These are phyloP conservation scores for Pogoniulus pusillus DNA, from an alignment of 2,797 vertebrate species.

Conservation along the genomic window DNA sequence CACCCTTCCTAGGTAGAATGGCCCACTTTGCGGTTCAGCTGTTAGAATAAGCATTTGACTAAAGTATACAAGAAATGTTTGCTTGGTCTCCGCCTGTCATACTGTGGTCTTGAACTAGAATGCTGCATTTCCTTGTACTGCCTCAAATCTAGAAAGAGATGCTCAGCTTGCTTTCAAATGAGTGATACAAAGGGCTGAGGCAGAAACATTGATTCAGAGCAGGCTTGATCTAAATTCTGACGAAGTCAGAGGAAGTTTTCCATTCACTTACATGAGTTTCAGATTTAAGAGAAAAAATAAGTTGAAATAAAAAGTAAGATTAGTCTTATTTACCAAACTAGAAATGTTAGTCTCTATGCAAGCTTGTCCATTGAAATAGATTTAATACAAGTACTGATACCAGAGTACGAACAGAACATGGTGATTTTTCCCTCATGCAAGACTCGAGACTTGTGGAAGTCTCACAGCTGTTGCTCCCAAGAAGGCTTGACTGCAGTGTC, in stretches of 20 bases:
- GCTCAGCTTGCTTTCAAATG: not conserved
- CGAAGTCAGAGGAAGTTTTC: not conserved
- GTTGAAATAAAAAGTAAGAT: not conserved
- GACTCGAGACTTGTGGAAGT: not conserved
- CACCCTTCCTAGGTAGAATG: not conserved
- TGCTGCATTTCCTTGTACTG: not conserved
- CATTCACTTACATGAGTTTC: not conserved
- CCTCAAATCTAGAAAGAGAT: not conserved
- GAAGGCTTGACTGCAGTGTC: not conserved
- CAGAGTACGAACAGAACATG: not conserved
- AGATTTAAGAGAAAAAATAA: not conserved
- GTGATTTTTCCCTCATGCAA: not conserved
- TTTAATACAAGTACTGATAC: not conserved
- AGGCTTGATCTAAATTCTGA: not conserved
- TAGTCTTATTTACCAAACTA: not conserved
- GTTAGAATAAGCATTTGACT: not conserved
- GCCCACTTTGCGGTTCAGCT: not conserved
- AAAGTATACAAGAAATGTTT: not conserved
- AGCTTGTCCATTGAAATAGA: not conserved
- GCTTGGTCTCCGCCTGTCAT: not conserved
- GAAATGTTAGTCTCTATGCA: not conserved
- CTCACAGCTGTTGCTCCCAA: not conserved
- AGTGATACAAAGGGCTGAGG: not conserved
- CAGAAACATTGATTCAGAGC: not conserved
- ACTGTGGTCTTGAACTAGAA: not conserved